Base-by-base conservation (phyloP, 1,140 invertebrate genomes). In the Pentalonia nigronervosa region DNA sequence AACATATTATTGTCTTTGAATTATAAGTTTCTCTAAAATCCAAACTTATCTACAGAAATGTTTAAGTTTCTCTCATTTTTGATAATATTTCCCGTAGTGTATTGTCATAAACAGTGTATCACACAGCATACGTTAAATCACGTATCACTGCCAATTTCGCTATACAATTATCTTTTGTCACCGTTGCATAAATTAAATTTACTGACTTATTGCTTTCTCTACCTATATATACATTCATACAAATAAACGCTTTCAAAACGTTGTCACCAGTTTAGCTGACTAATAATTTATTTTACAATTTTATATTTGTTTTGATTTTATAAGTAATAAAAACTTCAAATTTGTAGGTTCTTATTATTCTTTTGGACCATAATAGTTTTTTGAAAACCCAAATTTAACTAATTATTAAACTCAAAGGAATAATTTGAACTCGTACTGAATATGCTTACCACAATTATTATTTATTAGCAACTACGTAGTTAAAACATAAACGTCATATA, bases 111-210 rank as follows among this genome's bases (percentile, higher is more conserved):
- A 81, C 41, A 92, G n/a, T 30, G 50, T 34, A 89, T n/a, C n/a
- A 89, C 11, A 30, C 11, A 47, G n/a, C 34, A 36, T 90, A 90
- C 36, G 88, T 90, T 60, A 56, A 90, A 76, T 67, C 67, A 83
- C 30, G 30, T 84, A 53, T 84, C 91, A 86, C 34, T 84, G 48
- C 48, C 48, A 93, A 84, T 93, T 93, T 93, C 81, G 36, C 48
- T 93, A 45, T 41, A 86, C 81, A 56, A 93, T 92, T 86, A 84
- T 53, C 76, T 93, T 93, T 86, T 93, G 81, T 93, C 60, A 56
- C 76, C 81, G 34, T 45, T 67, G 91, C 91, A 93, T 93, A 93
- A 56, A 93, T 93, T 93, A 86, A 50, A 50, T 91, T 81, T 83
- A 83, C 47, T 7, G 81, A 86, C 91, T 90, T 90, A 45, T 60